Evolutionary conservation across 2,888 invertebrate species (phyloP).

Genomic region (Cepaea hortensis): DNA sequence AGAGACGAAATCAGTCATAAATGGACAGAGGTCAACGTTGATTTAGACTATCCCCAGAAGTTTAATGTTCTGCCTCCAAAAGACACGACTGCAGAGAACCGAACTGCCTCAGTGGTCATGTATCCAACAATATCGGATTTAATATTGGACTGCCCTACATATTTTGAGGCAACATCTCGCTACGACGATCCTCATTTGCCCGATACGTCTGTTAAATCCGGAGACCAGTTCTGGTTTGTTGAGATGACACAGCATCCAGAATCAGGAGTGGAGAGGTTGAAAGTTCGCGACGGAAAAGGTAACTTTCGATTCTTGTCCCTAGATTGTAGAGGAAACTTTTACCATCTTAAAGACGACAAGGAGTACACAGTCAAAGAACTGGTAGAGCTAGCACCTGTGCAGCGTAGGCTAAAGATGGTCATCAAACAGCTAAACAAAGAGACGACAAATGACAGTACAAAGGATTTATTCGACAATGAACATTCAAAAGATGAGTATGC

Average conservation of each 20-base stretch:
- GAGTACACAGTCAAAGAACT: slow-evolving; percentile 63
- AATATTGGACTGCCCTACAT: slow-evolving; percentile 64
- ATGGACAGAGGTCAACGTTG: slow-evolving; percentile 57
- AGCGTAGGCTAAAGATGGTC: slow-evolving; percentile 61
- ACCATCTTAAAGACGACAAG: slow-evolving; percentile 59
- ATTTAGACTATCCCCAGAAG: slow-evolving; percentile 60
- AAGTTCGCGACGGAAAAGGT: slow-evolving; percentile 60
- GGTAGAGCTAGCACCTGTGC: slow-evolving; percentile 59
- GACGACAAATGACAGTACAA: too few species aligned
- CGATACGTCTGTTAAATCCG: slow-evolving; percentile 60
- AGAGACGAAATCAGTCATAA: slow-evolving; percentile 58
- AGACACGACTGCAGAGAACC: slow-evolving; percentile 38
- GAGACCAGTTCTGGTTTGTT: slow-evolving; percentile 64
- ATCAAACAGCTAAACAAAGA: slow-evolving; percentile 26
- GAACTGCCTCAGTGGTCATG: slow-evolving; percentile 48
- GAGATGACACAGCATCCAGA: slow-evolving; percentile 53
- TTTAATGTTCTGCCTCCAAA: slow-evolving; percentile 61
- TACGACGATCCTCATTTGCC: slow-evolving; percentile 66
- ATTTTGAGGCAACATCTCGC: slow-evolving; percentile 62
- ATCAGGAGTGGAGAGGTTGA: slow-evolving; percentile 58
- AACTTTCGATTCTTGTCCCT: slow-evolving; percentile 59
- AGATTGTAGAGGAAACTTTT: slow-evolving; percentile 64
- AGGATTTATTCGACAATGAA: too few species aligned
- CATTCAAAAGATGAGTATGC: background rate
- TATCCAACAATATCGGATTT: slow-evolving; percentile 63